Percentiles rank a stretch among this genome's conserved stretches.
Conservation (phyloP, 2,113 vertebrate species). For the Cyanoramphus novaezelandiae region DNA sequence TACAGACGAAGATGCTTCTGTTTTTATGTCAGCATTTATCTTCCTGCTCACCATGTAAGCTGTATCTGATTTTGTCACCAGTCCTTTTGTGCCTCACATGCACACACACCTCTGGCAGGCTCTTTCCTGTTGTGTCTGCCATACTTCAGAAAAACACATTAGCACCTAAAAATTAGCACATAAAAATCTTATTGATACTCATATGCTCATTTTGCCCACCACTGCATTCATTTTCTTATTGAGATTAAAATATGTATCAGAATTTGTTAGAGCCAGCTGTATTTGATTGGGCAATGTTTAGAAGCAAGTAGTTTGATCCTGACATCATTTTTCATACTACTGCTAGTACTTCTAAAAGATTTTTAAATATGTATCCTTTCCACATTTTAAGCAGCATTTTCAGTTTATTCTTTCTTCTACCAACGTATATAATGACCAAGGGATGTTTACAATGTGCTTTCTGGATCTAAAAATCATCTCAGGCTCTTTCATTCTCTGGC, state of each 20-base stretch:
- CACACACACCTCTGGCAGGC: background rate
- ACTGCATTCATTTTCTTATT: background rate
- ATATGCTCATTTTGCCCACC: slow-evolving; percentile 4
- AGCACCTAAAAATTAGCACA: background rate
- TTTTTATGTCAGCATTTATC: background rate
- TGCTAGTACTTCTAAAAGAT: background rate
- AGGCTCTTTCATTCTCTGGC: background rate
- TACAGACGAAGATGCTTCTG: background rate
- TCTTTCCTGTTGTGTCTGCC: background rate
- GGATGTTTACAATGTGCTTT: background rate
- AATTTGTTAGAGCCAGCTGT: slow-evolving; percentile 6
- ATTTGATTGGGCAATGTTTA: slow-evolving; percentile 4
- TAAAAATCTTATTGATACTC: background rate
- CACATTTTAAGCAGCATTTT: background rate
- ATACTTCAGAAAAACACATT: background rate
- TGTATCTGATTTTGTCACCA: background rate
- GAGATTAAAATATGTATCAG: slow-evolving; percentile 33
- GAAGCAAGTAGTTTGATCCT: slow-evolving; percentile 10
- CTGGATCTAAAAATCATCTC: background rate
- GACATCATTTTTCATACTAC: background rate
- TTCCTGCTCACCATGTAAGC: background rate
- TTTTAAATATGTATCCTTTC: slow-evolving; percentile 7
- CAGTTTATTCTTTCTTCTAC: background rate
- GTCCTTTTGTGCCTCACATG: background rate
- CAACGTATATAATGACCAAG: background rate